Evolutionary conservation across 2,888 invertebrate species (phyloP), one percentile per base, ranked within the genome.

Genomic region (Drosophila acutilabella): DNA sequence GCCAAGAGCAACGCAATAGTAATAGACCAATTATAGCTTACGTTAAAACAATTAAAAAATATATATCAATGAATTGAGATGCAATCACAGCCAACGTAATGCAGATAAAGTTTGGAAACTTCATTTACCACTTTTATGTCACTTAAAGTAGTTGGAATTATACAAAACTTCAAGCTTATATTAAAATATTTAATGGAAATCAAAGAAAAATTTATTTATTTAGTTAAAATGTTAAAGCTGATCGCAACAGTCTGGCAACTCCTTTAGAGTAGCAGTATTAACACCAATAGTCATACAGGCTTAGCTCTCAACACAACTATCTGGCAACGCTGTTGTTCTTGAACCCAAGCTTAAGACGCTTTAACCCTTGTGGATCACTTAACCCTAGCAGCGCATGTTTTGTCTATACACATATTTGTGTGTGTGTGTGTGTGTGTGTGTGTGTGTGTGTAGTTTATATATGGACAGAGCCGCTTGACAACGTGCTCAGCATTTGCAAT

Each of bases 401-500:
- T 30, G 33, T 20, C 57, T 8, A 36, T 13, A 13, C 36, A 36
- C 36, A 36, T 5, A 36, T 47, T 1, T 10, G 3, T 33, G 10
- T 26, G 8, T 42, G 10, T 41, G 36, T 59, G 10, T 47, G 13
- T 64, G 13, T 64, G 13, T 52, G 36, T 51, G 14, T 26, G 1
- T 18, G 42, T 56, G 26, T 66, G 50, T 47, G 14, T 44, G 6
- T 51, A 53, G 33, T 54, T 64, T 68, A 66, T 65, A 65, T 65
- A 73, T 83, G 88, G 78, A 69, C 75, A 77, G 57, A 71, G 81
- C 81, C 57, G 74, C 79, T 74, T 66, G 69, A 58, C 72, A 64
- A 87, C 89, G 85, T 85, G 85, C 62, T 81, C 71, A 64, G 89
- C 84, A 87, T 89, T 81, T 76, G 80, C 89, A 88, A 88, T 88